Conservation (phyloP, 2,797 vertebrate genomes). For the Bovichtus diacanthus region DNA sequence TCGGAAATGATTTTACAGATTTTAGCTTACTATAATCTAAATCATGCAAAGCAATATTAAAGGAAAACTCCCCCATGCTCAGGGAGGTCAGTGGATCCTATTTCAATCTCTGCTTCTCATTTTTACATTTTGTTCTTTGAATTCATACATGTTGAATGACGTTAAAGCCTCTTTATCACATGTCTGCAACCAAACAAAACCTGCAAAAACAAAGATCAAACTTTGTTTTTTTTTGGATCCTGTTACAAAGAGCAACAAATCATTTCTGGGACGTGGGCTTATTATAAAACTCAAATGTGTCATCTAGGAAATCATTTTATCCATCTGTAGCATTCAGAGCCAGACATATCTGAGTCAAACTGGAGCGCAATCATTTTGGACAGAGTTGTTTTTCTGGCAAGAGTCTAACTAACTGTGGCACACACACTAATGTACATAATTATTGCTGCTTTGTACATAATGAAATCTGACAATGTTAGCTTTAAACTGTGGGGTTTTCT, state of each 20-base stretch:
- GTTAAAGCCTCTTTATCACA: background rate
- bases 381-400: conserved; percentile 31
- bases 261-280: conserved; percentile 13
- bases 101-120: background rate
- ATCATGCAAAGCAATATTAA: background rate
- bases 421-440: conserved; percentile 49
- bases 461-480: conserved; percentile 40
- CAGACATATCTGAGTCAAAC: conserved; percentile 52
- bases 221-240: background rate
- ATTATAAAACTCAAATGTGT: conserved; percentile 38
- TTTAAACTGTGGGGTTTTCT: conserved; percentile 32
- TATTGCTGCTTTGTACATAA: conserved; percentile 33
- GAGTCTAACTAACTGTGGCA: conserved; percentile 31
- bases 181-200: background rate
- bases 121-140: background rate
- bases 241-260: conserved; percentile 26
- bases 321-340: conserved; percentile 36
- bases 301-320: conserved; percentile 43
- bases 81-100: background rate
- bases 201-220: background rate
- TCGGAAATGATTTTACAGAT: too few species aligned
- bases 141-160: background rate
- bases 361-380: conserved; percentile 51
- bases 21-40: background rate
- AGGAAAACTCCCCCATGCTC: background rate